phyloP scores from a whole-genome alignment of 2,113 vertebrate genomes.

The Cranoglanis bouderius region DNA sequence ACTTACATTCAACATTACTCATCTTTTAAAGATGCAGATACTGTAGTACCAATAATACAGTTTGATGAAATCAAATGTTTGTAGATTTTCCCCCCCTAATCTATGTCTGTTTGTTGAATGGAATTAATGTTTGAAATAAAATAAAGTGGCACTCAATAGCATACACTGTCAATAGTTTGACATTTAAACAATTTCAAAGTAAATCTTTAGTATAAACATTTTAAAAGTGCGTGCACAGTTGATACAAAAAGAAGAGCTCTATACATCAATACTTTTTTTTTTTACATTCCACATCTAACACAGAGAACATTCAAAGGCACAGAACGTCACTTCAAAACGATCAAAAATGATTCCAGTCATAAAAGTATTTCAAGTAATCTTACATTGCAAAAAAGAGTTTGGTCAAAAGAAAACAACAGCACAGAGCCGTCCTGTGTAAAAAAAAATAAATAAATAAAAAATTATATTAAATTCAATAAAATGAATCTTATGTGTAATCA shows the following conservation, averaged over 20 bases:
- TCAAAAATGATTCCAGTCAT: constrained; percentile 50
- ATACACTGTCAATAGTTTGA: constrained; percentile 34
- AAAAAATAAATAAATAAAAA: constrained; percentile 40
- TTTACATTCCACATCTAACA: constrained; percentile 57
- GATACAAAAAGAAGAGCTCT: constrained; percentile 57
- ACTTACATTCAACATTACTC: constrained; percentile 56
- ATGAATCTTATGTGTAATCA: constrained; percentile 30
- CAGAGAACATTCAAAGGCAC: constrained; percentile 56
- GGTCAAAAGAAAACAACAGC: constrained; percentile 49
- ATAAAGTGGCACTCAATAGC: constrained; percentile 47
- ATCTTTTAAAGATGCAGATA: constrained; percentile 49
- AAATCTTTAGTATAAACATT: constrained; percentile 51
- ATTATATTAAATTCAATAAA: constrained; percentile 18
- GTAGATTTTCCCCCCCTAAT: constrained; percentile 15
- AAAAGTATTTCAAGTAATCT: constrained; percentile 58
- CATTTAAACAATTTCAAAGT: constrained; percentile 41
- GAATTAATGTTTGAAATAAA: constrained; percentile 34
- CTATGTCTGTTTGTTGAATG: constrained; percentile 2
- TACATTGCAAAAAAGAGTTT: constrained; percentile 50
- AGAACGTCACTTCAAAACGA: constrained; percentile 55
- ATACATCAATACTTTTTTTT: constrained; percentile 48
- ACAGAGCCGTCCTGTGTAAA: constrained; percentile 27
- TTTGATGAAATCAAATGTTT: constrained; percentile 28
- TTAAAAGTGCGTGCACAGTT: constrained; percentile 54
- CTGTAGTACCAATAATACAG: constrained; percentile 43